Evolutionary conservation across 2,113 vertebrate species (phyloP), one percentile per base, ranked within the genome.

Genomic region (Spilogale gracilis): DNA sequence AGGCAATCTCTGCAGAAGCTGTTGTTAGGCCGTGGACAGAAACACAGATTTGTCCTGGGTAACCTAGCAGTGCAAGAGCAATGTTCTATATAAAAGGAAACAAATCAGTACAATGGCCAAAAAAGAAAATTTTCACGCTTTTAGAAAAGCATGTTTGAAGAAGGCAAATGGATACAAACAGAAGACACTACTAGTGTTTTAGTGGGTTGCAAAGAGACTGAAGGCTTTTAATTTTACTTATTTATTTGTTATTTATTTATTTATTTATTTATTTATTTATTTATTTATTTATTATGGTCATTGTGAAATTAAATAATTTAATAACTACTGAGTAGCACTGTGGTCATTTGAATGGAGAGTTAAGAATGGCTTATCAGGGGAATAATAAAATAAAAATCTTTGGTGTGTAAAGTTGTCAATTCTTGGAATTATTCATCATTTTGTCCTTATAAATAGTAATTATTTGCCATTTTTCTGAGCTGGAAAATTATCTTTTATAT

Each of bases 361-460:
- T 95, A 96, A 95, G 89, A 94, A 98, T 97, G 97, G 60, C 76
- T 97, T 96, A 96, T 98, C 95, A 32, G 11, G 67, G 96, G 96
- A 98, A 98, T 98, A 98, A 96, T 98, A 98, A 98, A 99, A 98
- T 98, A 98, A 98, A 98, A 81, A 94, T 93, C 98, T 98, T 98
- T 98, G 95, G 69, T 98, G 91, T 98, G 99, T 98, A 95, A 98
- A 95, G 95, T 98, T 97, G 97, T 98, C 98, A 98, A 61, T 98
- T 98, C 95, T 95, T 98, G 45, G 73, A 98, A 98, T 99, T 98
- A 99, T 98, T 98, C 98, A 92, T 95, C 97, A 98, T 98, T 99
- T 99, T 97, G 96, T 98, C 38, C 97, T 98, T 97, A 98, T 98
- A 99, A 98, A 98, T 98, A 99, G 97, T 98, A 98, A 99, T 99